Evolutionary conservation across 2,797 vertebrate species (phyloP).

Genomic region (Coregonus sp.): DNA sequence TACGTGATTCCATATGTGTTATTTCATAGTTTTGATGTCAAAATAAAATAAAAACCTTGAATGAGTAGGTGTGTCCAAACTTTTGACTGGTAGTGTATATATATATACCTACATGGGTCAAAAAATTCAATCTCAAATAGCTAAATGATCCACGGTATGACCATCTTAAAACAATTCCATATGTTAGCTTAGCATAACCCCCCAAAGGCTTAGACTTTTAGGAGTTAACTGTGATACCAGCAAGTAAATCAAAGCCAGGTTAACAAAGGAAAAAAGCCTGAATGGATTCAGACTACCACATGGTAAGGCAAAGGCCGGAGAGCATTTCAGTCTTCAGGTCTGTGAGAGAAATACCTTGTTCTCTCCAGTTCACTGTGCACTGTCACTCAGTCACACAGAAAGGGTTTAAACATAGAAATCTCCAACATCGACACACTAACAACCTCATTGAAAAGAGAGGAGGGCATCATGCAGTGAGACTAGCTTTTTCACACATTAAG

Average conservation of each 20-base stretch:
- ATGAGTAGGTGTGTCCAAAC: no score
- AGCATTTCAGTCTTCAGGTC: background rate
- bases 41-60: no score
- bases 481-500: slow-evolving; percentile 32
- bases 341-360: background rate
- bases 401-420: slow-evolving; percentile 38
- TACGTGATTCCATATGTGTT: no score
- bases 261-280: background rate
- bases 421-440: slow-evolving; percentile 34
- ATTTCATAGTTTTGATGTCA: no score
- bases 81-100: no score
- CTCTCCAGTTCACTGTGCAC: slow-evolving; percentile 29
- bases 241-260: background rate
- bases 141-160: no score
- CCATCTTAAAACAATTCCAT: no score
- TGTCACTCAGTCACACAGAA: slow-evolving; percentile 46
- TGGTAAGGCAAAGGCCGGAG: background rate
- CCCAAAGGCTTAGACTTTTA: no score
- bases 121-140: no score
- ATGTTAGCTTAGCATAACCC: no score
- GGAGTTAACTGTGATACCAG: background rate
- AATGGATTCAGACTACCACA: background rate
- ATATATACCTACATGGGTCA: no score
- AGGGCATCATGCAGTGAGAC: slow-evolving; percentile 31
- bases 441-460: slow-evolving; percentile 15